phyloP scores from a whole-genome alignment of 1,140 invertebrate genomes.

The Lordiphosa collinella region DNA sequence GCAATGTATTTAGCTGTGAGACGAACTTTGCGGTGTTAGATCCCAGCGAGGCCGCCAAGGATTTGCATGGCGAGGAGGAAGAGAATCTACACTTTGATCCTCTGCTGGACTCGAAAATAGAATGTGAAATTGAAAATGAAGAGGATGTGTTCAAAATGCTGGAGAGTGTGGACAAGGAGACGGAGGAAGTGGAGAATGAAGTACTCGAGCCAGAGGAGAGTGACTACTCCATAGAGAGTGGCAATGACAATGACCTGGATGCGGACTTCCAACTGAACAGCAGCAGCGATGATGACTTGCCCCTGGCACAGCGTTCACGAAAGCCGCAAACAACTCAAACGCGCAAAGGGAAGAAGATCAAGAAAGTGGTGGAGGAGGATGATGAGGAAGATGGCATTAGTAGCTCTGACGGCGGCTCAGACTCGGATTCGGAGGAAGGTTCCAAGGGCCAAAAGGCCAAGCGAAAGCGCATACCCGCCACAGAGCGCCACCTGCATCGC shows the following conservation, averaged over 20 bases:
- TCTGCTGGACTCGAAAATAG: conserved; percentile 69
- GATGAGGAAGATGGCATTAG: conserved; percentile 36
- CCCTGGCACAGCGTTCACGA: conserved; percentile 57
- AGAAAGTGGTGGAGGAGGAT: conserved; percentile 24
- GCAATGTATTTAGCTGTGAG: conserved; percentile 56
- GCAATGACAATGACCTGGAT: conserved; percentile 58
- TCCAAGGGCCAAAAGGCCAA: conserved; percentile 48
- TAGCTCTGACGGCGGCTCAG: conserved; percentile 26
- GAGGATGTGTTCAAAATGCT: conserved; percentile 77
- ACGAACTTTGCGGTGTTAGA: conserved; percentile 59
- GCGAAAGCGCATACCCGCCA: conserved; percentile 58
- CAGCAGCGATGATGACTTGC: conserved; percentile 70
- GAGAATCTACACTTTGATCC: conserved; percentile 72
- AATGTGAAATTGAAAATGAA: conserved; percentile 65
- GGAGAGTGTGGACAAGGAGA: conserved; percentile 70
- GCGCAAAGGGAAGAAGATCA: conserved; percentile 21
- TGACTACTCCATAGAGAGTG: conserved; percentile 46
- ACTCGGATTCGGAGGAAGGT: conserved; percentile 27
- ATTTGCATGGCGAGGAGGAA: conserved; percentile 51
- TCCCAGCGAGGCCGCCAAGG: conserved; percentile 30
- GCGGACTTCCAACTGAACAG: conserved; percentile 61
- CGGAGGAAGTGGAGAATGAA: conserved; percentile 58
- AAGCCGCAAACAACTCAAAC: background rate
- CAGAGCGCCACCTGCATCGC: conserved; percentile 62
- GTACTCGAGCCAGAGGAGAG: conserved; percentile 22